Conservation (phyloP, 2,888 invertebrate species). For the Diaprepes abbreviatus region DNA sequence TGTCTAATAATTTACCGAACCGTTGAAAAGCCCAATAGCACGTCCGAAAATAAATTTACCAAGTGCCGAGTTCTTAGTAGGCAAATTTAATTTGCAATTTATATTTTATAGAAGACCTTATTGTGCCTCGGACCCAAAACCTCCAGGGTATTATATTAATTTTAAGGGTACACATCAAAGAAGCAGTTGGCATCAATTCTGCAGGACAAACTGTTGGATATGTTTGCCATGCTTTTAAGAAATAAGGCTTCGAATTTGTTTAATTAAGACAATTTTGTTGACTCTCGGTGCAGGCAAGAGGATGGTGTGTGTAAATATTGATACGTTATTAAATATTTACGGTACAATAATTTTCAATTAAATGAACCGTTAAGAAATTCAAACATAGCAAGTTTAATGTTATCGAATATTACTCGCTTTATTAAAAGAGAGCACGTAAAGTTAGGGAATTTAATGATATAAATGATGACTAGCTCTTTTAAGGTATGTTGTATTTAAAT, state of each 20-base stretch:
- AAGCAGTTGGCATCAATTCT: slow-evolving; percentile 16
- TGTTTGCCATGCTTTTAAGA: slow-evolving; percentile 23
- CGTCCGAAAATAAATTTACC: slow-evolving; percentile 23
- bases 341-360: no score
- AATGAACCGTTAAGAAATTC: no score
- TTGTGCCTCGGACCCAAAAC: slow-evolving; percentile 12
- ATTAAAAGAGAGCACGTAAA: no score
- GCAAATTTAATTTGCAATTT: slow-evolving; percentile 35
- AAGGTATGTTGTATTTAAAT: no score
- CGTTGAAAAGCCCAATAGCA: slow-evolving; percentile 3
- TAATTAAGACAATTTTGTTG: slow-evolving; percentile 5
- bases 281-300: neutral
- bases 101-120: slow-evolving; percentile 27
- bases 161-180: slow-evolving; percentile 28
- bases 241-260: slow-evolving; percentile 10
- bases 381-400: no score
- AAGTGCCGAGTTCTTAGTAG: slow-evolving; percentile 14
- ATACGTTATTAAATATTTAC: no score
- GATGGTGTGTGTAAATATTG: no score
- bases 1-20: slow-evolving; percentile 8
- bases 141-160: slow-evolving; percentile 20
- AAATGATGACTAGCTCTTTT: no score
- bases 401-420: no score
- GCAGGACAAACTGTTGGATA: slow-evolving; percentile 7
- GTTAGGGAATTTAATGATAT: no score